phyloP scores from a whole-genome alignment of 2,888 invertebrate genomes.

The Anaspis maculata region DNA sequence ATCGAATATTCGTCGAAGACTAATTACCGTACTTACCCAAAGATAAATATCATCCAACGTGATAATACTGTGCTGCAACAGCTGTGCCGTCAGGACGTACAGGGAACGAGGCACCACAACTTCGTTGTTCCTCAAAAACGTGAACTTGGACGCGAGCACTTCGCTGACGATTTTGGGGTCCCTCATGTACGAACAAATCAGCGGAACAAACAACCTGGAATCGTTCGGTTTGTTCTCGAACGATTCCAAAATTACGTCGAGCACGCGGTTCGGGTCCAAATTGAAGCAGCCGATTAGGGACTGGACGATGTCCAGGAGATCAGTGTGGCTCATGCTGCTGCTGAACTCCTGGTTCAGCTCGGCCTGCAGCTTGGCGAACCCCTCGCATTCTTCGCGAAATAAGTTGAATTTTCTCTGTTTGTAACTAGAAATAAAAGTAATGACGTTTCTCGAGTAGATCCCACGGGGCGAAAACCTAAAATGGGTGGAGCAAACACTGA shows the following conservation, averaged over 20 bases:
- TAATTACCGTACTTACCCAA: conserved; percentile 69
- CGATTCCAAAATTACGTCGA: conserved; percentile 93
- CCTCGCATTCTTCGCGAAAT: conserved; percentile 97
- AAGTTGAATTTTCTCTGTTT: conserved; percentile 99
- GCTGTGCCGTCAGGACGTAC: conserved; percentile 81
- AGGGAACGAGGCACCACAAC: conserved; percentile 70
- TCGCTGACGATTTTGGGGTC: conserved; percentile 85
- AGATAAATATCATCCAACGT: conserved; percentile 80
- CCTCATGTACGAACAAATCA: conserved; percentile 81
- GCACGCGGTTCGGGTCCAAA: conserved; percentile 94
- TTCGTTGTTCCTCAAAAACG: conserved; percentile 58
- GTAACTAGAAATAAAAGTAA: conserved; percentile 61
- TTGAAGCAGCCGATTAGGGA: conserved; percentile 97
- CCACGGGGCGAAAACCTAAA: too few relatives aligned
- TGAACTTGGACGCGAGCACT: conserved; percentile 88
- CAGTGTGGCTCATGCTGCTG: conserved; percentile 54
- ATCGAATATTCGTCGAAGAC: too few relatives aligned
- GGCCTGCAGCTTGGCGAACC: conserved; percentile 92
- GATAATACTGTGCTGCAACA: conserved; percentile 83
- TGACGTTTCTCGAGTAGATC: too few relatives aligned
- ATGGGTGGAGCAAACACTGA: too few relatives aligned
- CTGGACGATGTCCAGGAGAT: conserved; percentile 80
- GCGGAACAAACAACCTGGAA: conserved; percentile 74
- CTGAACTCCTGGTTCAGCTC: conserved; percentile 82
- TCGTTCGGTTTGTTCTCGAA: conserved; percentile 83